Base-by-base conservation (phyloP, 2,797 vertebrate species). In the Discoglossus pictus region DNA sequence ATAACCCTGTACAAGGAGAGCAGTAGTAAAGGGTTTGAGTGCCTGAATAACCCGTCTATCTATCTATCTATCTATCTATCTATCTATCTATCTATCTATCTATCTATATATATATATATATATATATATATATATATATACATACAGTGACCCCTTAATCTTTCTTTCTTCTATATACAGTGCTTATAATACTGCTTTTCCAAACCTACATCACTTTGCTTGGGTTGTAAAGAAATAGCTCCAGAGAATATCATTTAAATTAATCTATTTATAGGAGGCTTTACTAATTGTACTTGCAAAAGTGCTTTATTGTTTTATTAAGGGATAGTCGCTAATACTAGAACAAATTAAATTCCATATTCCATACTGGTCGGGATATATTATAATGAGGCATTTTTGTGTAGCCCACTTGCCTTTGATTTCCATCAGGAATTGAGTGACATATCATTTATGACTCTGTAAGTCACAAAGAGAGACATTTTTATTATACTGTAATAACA, bases 401-500 rank as follows among this genome's bases (percentile, higher is more conserved):
- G 80, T 64, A 73, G 67, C 59, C 76, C 66, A 56, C 39, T 73
- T 76, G 76, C 55, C 54, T 68, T 69, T 74, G 76, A 79, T 78
- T 64, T 79, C 69, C 79, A 78, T 75, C 75, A 77, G 55, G 65
- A 62, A 75, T 74, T 79, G 74, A 80, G 81, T 80, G 79, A 81
- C 79, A 82, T 73, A 77, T 78, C 75, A 77, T 72, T 81, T 75
- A 75, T 74, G 81, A 76, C 80, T 81, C 65, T 81, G 68, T 72
- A 79, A 82, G 73, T 73, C 73, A 76, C 79, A 83, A 83, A 80
- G 75, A 50, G 63, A 72, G 76, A 61, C 80, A 74, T 78, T 83
- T 84, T 86, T 79, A 82, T 83, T 82, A 79, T 71, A 75, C 70
- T 72, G 76, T 75, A 84, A 81, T 77, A 80, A 78, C 79, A 77